Percentiles rank a stretch among this genome's conserved stretches.
Conservation (phyloP, 30 jellyfish, hydroid and myxozoan genomes). For the Aurelia coerulea region DNA sequence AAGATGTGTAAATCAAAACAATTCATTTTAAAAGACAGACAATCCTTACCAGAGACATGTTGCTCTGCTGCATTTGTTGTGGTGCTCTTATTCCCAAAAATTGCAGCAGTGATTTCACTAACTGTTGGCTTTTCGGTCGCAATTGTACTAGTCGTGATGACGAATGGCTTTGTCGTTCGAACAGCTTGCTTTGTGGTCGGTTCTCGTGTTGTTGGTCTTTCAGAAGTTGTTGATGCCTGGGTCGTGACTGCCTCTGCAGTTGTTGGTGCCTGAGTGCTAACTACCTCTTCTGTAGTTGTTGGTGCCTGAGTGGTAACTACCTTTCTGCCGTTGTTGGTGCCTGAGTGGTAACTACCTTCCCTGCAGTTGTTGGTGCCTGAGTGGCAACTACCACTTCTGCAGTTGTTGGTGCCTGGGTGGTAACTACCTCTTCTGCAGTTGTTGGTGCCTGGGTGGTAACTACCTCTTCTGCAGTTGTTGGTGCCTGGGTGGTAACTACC, state of each 20-base stretch:
- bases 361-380: constrained; percentile 25
- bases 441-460: constrained; percentile 10
- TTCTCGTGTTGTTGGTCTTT: background rate
- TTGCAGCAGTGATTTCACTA: constrained; percentile 25
- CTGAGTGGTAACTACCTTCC: background rate
- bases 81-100: background rate
- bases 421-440: background rate
- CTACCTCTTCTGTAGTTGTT: background rate
- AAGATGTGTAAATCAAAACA: no score
- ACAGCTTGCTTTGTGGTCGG: background rate
- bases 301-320: constrained; percentile 12
- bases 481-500: background rate
- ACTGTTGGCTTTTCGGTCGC: constrained; percentile 37
- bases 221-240: constrained; percentile 1
- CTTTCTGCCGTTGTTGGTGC: no score
- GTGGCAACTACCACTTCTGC: constrained; percentile 12
- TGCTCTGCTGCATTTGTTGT: background rate
- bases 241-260: background rate
- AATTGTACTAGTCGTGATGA: constrained; percentile 12
- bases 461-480: constrained; percentile 31
- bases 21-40: background rate
- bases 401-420: constrained; percentile 38
- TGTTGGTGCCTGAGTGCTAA: background rate
- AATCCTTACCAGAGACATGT: constrained; percentile 38
- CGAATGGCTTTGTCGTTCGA: constrained; percentile 14